Base-by-base conservation (phyloP, 1,140 invertebrate genomes). In the Apis cerana region DNA sequence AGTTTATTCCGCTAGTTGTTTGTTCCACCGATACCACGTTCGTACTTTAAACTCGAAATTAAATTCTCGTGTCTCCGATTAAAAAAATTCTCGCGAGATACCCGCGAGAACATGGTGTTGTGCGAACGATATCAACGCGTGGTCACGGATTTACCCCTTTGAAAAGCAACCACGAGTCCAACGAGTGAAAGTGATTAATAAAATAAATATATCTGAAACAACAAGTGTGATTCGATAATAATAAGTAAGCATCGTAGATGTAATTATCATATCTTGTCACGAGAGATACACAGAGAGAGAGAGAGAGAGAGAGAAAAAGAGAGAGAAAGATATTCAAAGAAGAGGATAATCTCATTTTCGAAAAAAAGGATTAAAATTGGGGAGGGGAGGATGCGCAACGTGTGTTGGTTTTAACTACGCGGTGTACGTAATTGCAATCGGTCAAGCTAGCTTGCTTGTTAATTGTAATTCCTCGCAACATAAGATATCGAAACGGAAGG, bases 401-500 rank as follows among this genome's bases (percentile, higher is more conserved):
- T 43, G 21, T 15, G 72, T 23, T 61, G 5, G 21, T 23, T n/a
- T 5, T 23, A 12, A 17, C 65, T 48, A n/a, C 17, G 15, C 43
- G n/a, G 33, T n/a, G 2, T 10, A 52, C 13, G 21, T 33, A 33
- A 54, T 62, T 65, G 48, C 75, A 33, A 27, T 62, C 13, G 5
- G 15, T 8, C 21, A 17, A 15, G 17, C 19, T 12, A 10, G 23
- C 56, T 82, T 48, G 80, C 9, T 65, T 5, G 65, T 62, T 82
- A 82, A 77, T 77, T 27, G 19, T 75, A 67, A 43, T 43, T 13
- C 61, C 75, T 59, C 70, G 62, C 17, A 17, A 77, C 74, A 77
- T 82, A 77, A 82, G 80, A 67, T 75, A 67, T 43, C 27, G 13
- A 19, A 23, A 43, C 61, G 68, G 48, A 80, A 62, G 58, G 33